phyloP scores from a whole-genome alignment of 92 coral and sea anemone species.

The Umimayanthus kanabou region DNA sequence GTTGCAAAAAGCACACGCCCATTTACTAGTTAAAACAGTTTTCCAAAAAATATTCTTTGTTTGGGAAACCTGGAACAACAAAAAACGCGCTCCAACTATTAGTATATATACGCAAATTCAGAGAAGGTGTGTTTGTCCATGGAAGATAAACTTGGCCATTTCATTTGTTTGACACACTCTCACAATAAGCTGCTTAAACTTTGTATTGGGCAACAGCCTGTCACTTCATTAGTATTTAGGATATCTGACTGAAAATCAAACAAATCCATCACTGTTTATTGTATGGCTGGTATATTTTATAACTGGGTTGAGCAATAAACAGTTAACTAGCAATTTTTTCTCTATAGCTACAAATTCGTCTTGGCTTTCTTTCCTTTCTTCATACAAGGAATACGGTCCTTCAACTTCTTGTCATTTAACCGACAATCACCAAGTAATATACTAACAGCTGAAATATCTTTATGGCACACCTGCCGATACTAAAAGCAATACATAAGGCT shows the following conservation, averaged over 20 bases:
- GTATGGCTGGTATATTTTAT: background rate
- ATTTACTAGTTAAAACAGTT: background rate
- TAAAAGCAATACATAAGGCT: background rate
- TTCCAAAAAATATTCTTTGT: too few species aligned
- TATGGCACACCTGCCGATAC: background rate
- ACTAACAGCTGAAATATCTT: background rate
- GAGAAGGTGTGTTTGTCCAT: background rate
- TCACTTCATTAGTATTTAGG: too few species aligned
- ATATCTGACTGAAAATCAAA: background rate
- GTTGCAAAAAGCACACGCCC: too few species aligned
- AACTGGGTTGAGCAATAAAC: background rate
- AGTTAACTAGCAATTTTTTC: background rate
- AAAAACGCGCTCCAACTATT: background rate
- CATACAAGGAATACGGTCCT: background rate
- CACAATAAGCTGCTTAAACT: background rate
- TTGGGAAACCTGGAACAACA: background rate
- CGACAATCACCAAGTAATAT: background rate
- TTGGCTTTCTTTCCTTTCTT: background rate
- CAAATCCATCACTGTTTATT: background rate
- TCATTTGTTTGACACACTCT: background rate
- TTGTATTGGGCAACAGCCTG: background rate
- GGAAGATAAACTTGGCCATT: background rate
- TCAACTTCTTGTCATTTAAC: too few species aligned
- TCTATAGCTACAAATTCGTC: background rate
- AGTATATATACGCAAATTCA: too few species aligned